These are phyloP conservation scores for Ostrea edulis DNA, from an alignment of 1,140 invertebrate species.

Conservation along the genomic window DNA sequence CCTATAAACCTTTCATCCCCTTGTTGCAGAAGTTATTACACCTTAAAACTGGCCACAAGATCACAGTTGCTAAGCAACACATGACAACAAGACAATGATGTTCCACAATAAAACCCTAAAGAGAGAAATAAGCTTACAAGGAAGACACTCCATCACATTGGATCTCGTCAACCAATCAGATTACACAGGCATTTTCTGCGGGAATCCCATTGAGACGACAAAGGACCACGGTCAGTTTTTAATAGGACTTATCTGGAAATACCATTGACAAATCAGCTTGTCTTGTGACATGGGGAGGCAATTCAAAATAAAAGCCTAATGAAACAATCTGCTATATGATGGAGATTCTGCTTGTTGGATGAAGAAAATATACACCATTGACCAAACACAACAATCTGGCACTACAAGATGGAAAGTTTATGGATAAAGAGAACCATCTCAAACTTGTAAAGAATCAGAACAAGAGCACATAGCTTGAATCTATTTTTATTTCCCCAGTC, in stretches of 20 bases:
- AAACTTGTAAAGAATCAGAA: too few species aligned
- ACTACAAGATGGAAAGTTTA: too few species aligned
- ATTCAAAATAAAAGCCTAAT: background rate
- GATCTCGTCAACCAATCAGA: slow-evolving; percentile 18
- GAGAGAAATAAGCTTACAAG: background rate
- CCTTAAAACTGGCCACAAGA: background rate
- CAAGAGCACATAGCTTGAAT: too few species aligned
- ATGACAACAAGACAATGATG: background rate
- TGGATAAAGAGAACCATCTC: too few species aligned
- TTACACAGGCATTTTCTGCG: background rate
- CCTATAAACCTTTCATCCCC: background rate
- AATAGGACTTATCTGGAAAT: background rate
- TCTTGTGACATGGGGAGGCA: background rate
- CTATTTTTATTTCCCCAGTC: too few species aligned
- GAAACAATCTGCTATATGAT: background rate
- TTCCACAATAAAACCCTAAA: background rate
- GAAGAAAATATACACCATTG: too few species aligned
- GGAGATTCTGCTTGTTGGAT: too few species aligned
- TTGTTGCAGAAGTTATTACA: background rate
- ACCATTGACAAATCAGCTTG: slow-evolving; percentile 4
- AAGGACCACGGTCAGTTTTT: background rate
- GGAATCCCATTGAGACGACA: slow-evolving; percentile 18
- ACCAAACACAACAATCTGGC: too few species aligned
- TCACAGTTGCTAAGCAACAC: background rate
- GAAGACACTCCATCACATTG: background rate